Percentiles rank a stretch among this genome's conserved stretches.
Evolutionary conservation across 2,797 vertebrate species (phyloP).

Genomic region (Squalus acanthias): DNA sequence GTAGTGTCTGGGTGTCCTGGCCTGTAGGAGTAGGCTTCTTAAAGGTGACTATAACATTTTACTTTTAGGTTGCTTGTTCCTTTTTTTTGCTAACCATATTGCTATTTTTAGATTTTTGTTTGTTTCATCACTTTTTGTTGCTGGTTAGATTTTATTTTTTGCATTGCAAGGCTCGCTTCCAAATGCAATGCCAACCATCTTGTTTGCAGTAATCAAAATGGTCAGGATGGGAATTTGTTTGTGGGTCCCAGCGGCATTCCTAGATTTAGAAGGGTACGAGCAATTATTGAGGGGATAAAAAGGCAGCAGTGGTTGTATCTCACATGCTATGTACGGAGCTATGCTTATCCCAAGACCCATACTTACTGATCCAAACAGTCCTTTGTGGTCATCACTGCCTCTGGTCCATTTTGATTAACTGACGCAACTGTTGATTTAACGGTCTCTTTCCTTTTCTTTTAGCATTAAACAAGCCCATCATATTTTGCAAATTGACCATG

Average conservation of each 20-base stretch:
- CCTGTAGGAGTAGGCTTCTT: background rate
- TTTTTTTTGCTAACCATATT: background rate
- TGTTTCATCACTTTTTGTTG: too few species aligned
- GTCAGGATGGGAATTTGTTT: background rate
- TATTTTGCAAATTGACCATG: too few species aligned
- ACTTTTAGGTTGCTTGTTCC: background rate
- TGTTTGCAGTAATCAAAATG: background rate
- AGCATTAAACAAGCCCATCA: constrained; percentile 51
- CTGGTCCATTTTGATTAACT: too few species aligned
- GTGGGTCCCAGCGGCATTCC: background rate
- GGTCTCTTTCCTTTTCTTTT: constrained; percentile 11
- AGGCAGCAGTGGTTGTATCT: too few species aligned
- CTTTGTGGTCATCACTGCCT: too few species aligned
- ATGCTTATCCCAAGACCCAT: too few species aligned
- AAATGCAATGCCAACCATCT: background rate
- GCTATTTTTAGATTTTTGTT: too few species aligned
- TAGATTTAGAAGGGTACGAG: background rate
- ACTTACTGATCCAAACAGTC: too few species aligned
- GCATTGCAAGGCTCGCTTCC: too few species aligned
- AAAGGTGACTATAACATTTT: background rate
- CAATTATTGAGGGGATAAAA: too few species aligned
- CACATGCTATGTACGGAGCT: too few species aligned
- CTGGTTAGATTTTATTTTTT: too few species aligned
- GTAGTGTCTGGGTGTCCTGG: background rate
- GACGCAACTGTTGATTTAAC: background rate